These are phyloP conservation scores for Spongilla lacustris DNA, from an alignment of 37 sponge, comb jelly and placozoan species.

Conservation along the genomic window DNA sequence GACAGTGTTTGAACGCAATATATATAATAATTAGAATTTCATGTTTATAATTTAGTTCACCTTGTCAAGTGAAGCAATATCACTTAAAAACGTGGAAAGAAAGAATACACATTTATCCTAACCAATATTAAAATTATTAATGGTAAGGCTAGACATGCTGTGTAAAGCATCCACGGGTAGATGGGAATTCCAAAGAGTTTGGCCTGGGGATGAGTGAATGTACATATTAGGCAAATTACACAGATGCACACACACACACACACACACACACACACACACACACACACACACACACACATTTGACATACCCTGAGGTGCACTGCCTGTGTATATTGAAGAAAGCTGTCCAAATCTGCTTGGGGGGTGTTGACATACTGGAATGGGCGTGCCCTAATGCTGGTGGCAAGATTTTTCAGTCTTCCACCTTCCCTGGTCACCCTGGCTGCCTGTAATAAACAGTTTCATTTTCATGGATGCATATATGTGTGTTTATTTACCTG, in stretches of 20 bases:
- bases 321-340: slow-evolving; percentile 30
- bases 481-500: slow-evolving; percentile 55
- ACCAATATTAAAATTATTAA: slow-evolving; percentile 61
- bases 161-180: slow-evolving; percentile 69
- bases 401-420: slow-evolving; percentile 38
- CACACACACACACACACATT: no score
- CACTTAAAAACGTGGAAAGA: neutral
- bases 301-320: slow-evolving; percentile 51
- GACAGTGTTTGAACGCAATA: no score
- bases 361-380: slow-evolving; percentile 55
- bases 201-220: slow-evolving; percentile 27
- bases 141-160: slow-evolving; percentile 13
- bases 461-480: neutral
- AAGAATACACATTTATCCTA: slow-evolving; percentile 37
- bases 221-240: neutral
- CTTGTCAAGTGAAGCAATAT: no score
- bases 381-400: slow-evolving; percentile 59
- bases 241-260: no score
- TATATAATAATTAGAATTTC: no score
- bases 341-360: slow-evolving; percentile 73
- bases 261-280: no score
- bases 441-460: slow-evolving; percentile 51
- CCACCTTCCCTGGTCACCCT: slow-evolving; percentile 60
- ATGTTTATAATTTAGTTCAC: no score
- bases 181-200: slow-evolving; percentile 79